A percentile compares a stretch with the other conserved stretches of the same genome.
These are phyloP conservation scores for Poecilia velifera DNA, from an alignment of 2,797 vertebrate species.

Conservation along the genomic window DNA sequence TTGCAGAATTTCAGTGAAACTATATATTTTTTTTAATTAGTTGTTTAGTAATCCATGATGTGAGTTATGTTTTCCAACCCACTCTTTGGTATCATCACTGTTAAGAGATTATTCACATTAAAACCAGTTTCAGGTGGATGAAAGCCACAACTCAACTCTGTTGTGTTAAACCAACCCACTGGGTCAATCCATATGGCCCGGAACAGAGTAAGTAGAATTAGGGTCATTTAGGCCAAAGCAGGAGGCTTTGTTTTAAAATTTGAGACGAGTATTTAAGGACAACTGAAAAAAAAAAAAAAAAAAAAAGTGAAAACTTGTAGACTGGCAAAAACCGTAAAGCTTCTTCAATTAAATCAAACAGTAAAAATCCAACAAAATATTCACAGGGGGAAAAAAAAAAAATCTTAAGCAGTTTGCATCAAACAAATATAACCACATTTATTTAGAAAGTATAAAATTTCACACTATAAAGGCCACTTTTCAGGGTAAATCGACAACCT, in stretches of 20 bases:
- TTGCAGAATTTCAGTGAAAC: neutral
- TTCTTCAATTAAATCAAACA: neutral
- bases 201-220: neutral
- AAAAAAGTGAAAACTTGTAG: neutral
- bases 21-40: neutral
- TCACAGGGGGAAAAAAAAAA: neutral
- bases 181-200: neutral
- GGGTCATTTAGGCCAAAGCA: neutral
- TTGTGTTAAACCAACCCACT: neutral
- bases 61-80: neutral
- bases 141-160: neutral
- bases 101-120: neutral
- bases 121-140: neutral
- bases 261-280: neutral
- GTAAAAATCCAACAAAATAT: conserved; percentile 40
- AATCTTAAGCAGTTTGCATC: conserved; percentile 66
- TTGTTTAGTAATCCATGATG: neutral
- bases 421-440: conserved; percentile 89
- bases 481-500: conserved; percentile 83
- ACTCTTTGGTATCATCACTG: neutral
- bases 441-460: conserved; percentile 90
- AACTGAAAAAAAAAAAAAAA: neutral
- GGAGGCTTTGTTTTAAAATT: neutral
- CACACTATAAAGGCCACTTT: conserved; percentile 89
- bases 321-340: neutral